A percentile compares a stretch with the other conserved stretches of the same genome.
phyloP scores from a whole-genome alignment of 2,797 vertebrate genomes.

The Spatula clypeata region DNA sequence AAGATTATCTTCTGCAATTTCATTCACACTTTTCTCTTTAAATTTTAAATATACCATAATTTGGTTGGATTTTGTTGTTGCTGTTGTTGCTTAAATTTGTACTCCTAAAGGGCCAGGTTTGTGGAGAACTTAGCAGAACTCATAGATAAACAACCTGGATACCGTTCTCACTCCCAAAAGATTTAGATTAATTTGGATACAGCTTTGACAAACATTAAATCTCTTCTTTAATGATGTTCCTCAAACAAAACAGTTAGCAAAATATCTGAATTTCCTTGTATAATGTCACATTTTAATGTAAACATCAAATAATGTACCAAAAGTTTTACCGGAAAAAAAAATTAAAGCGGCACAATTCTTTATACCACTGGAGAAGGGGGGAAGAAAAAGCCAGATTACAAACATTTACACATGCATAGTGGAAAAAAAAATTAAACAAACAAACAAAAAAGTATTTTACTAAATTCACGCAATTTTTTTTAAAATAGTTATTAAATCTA shows the following conservation, averaged over 20 bases:
- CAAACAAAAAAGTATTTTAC: constrained; percentile 81
- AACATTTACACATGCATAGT: constrained; percentile 93
- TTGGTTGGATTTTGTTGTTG: too few species aligned
- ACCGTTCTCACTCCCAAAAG: constrained; percentile 56
- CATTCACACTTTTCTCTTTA: constrained; percentile 59
- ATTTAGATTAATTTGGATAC: constrained; percentile 82
- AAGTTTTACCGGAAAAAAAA: constrained; percentile 78
- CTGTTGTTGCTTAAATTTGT: not conserved
- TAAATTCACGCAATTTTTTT: constrained; percentile 88
- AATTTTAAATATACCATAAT: constrained; percentile 57
- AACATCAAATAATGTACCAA: constrained; percentile 96
- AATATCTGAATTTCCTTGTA: constrained; percentile 91
- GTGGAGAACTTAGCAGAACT: constrained; percentile 63
- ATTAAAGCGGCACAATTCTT: constrained; percentile 88
- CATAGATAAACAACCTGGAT: constrained; percentile 52
- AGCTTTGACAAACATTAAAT: constrained; percentile 83
- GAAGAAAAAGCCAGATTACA: constrained; percentile 88
- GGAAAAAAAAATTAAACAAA: constrained; percentile 78
- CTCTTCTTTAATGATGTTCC: constrained; percentile 87
- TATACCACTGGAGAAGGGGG: constrained; percentile 86
- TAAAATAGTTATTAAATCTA: constrained; percentile 92
- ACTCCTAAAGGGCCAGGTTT: constrained; percentile 71
- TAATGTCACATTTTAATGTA: constrained; percentile 96
- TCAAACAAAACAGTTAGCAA: constrained; percentile 92
- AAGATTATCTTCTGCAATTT: constrained; percentile 63